Evolutionary conservation across 2,797 vertebrate genomes (phyloP).

Genomic region (Selene dorsalis): DNA sequence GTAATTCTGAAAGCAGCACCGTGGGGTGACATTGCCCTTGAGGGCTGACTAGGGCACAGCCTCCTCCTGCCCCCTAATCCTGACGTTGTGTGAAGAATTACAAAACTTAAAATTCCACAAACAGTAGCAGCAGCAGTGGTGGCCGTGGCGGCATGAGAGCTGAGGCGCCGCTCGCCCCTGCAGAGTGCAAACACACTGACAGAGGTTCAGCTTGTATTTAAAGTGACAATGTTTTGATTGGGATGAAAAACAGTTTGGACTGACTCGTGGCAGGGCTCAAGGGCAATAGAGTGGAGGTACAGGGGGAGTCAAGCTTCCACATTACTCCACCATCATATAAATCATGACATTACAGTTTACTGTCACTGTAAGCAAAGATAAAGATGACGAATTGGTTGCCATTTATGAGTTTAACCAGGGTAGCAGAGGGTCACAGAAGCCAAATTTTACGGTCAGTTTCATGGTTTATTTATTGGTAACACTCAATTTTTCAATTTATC

Average conservation of each 20-base stretch:
- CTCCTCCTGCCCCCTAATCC: slow-evolving; percentile 60
- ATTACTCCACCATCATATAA: slow-evolving; percentile 32
- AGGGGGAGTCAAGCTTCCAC: slow-evolving; percentile 26
- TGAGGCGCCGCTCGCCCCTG: slow-evolving; percentile 27
- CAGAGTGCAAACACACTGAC: slow-evolving; percentile 55
- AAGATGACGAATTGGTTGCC: slow-evolving; percentile 13
- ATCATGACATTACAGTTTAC: slow-evolving; percentile 22
- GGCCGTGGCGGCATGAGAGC: not conserved
- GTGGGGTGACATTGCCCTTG: slow-evolving; percentile 61
- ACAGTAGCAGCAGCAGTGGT: not conserved
- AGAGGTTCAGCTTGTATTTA: slow-evolving; percentile 53
- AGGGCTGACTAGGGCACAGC: slow-evolving; percentile 58
- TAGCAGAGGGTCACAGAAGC: not conserved
- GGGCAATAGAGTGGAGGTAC: slow-evolving; percentile 55
- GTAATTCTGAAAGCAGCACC: slow-evolving; percentile 49
- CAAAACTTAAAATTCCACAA: slow-evolving; percentile 45
- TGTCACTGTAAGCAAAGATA: slow-evolving; percentile 3
- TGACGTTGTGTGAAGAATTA: slow-evolving; percentile 63
- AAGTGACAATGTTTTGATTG: slow-evolving; percentile 73
- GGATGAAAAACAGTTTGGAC: slow-evolving; percentile 52
- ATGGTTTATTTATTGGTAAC: not conserved
- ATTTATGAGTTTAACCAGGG: not conserved
- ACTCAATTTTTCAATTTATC: not conserved
- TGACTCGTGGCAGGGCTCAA: slow-evolving; percentile 64
- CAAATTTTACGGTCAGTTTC: not conserved